Evolutionary conservation across 2,888 invertebrate genomes (phyloP), one percentile per base, ranked within the genome.

Genomic region (Polymixis flavicincta): DNA sequence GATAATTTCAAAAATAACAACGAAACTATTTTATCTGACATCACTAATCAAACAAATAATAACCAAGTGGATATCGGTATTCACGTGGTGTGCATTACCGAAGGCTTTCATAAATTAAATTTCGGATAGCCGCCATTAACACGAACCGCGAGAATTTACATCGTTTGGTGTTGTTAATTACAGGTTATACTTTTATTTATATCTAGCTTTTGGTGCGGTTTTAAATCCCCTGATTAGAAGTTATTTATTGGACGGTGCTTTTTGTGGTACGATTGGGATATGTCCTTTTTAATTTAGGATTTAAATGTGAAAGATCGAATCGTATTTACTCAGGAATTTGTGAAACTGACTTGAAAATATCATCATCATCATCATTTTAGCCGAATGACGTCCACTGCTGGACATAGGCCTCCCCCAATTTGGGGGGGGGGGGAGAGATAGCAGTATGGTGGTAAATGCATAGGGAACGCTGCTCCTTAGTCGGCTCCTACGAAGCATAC

Each of bases 61-160:
- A 45, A 70, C 52, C 8, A 37, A 55, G 8, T 64, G 17, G 52
- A 67, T 77, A 64, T 68, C 50, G 32, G 42, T 32, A 64, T 64
- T 42, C 25, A 59, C 52, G 64, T 59, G 6, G 64, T 64, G 63
- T 78, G 81, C 70, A 78, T 76, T 84, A 74, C 60, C 63, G 52
- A 71, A 72, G 55, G 74, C 61, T 68, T 78, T 74, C 70, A 77
- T 80, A 82, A 85, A 85, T 87, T 82, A 48, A 82, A 79, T 85
- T 82, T 79, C 71, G 74, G 73, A 87, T 85, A 82, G 76, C 85
- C 68, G 76, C 73, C 76, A 74, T 81, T 85, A 78, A 73, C 87
- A 78, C 63, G 60, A 48, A 71, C 78, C 64, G 61, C 70, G 79
- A 52, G 63, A 82, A 85, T 85, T 74, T 72, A 82, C 64, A 75